Percentiles rank a stretch among this genome's conserved stretches.
Conservation (phyloP, 2,888 invertebrate genomes). For the Antitype chi region DNA sequence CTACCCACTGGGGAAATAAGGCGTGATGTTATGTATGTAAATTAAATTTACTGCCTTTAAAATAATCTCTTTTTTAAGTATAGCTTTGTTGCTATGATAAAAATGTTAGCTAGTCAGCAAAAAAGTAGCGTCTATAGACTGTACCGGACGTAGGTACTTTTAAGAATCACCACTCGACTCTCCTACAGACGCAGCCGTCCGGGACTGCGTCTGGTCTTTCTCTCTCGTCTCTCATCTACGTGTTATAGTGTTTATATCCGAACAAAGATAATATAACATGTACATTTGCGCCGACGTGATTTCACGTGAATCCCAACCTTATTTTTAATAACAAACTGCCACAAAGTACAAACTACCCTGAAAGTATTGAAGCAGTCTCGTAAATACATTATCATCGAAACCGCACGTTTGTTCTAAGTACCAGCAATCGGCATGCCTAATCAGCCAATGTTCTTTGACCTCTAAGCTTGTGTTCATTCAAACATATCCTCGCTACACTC, state of each 20-base stretch:
- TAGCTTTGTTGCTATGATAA: no score
- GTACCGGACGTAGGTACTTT: neutral
- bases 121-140: neutral
- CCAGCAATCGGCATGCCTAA: slow-evolving; percentile 78
- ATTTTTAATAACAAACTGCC: neutral
- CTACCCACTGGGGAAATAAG: no score
- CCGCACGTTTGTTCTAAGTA: slow-evolving; percentile 77
- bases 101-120: neutral
- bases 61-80: no score
- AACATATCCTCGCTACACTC: slow-evolving; percentile 48
- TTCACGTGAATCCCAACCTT: neutral
- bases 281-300: neutral
- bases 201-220: neutral
- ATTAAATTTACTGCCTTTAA: no score
- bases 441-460: slow-evolving; percentile 89
- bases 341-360: slow-evolving; percentile 43
- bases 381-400: slow-evolving; percentile 67
- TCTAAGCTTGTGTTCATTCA: slow-evolving; percentile 68
- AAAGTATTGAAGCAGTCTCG: slow-evolving; percentile 47
- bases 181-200: neutral
- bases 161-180: neutral
- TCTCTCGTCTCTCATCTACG: no score
- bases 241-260: no score
- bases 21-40: no score
- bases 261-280: neutral